Base-by-base conservation (phyloP, 2,113 vertebrate species). In the Brienomyrus brachyistius region DNA sequence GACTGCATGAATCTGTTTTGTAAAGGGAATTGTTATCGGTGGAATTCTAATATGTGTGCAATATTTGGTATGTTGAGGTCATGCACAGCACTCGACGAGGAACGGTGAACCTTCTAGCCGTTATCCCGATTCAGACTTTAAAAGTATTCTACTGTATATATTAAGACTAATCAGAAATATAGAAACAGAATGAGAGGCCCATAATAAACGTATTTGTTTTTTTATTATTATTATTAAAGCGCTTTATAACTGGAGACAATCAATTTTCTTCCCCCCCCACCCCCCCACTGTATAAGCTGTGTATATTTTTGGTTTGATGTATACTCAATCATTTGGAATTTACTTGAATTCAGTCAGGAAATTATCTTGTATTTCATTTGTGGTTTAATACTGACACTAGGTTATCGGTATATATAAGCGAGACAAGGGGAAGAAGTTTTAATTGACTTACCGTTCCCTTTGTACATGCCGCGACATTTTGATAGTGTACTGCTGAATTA, bases 161-260 rank as follows among this genome's bases (percentile, higher is more conserved):
- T 52, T 86, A 15, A 50, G 90, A 86, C n/a, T 87, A 62, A 59
- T 89, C 59, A 56, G 85, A 74, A 89, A 85, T 88, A 89, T 31
- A 47, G 51, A 88, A 88, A 82, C 83, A 48, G 27, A 80, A 80
- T 15, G 27, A 31, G 4, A 88, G 15, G 6, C 40, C 9, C 56
- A 83, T 52, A 90, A 82, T n/a, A 89, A 88, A 86, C 47, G n/a
- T 47, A 82, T 50, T 86, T 62, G 8, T 0, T 74, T 86, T 90
- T 31, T 2, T 51, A 86, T 62, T 87, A 17, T 56, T 56, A 56
- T 56, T 21, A 56, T 56, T 89, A 43, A 95, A 94, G 95, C 94
- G 95, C 96, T 96, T 96, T 96, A 62, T 62, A 96, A 96, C 95
- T 95, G 96, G 96, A 96, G 97, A 97, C 97, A 97, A 97, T 97